Conservation (phyloP, 2,888 invertebrate genomes). For the Schizaphis graminum region DNA sequence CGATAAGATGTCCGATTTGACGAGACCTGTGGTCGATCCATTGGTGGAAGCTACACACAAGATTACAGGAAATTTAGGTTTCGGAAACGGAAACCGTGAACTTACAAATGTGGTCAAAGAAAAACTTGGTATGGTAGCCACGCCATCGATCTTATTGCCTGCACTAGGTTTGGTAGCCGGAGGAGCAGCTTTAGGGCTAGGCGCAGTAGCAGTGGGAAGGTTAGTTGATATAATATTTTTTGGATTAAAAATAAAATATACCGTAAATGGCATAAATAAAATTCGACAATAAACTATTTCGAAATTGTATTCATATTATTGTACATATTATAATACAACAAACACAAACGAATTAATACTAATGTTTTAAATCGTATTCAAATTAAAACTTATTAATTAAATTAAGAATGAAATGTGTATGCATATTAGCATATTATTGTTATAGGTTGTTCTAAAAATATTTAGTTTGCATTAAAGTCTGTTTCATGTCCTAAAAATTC, state of each 20-base stretch:
- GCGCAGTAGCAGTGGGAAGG: constrained; percentile 83
- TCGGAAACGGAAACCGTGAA: constrained; percentile 70
- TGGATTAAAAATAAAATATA: neutral
- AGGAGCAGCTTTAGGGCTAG: constrained; percentile 86
- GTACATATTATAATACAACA: neutral
- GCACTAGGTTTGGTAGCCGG: constrained; percentile 84
- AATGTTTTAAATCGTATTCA: neutral
- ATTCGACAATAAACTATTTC: too few species aligned
- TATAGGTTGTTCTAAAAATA: too few species aligned
- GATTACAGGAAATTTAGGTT: constrained; percentile 82
- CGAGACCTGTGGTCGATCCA: constrained; percentile 80
- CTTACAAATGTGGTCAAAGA: constrained; percentile 73
- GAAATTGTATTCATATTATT: neutral
- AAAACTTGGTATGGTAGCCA: constrained; percentile 76
- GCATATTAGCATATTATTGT: too few species aligned
- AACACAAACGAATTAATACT: neutral
- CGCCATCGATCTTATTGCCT: constrained; percentile 79
- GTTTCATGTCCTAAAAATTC: too few species aligned
- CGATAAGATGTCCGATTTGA: constrained; percentile 78
- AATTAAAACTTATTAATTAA: neutral
- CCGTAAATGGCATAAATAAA: neutral
- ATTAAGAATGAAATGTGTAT: too few species aligned
- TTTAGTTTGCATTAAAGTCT: too few species aligned
- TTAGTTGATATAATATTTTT: constrained; percentile 67
- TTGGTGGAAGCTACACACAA: constrained; percentile 84